phyloP scores from a whole-genome alignment of 2,113 vertebrate genomes.

The Leptosomus discolor region DNA sequence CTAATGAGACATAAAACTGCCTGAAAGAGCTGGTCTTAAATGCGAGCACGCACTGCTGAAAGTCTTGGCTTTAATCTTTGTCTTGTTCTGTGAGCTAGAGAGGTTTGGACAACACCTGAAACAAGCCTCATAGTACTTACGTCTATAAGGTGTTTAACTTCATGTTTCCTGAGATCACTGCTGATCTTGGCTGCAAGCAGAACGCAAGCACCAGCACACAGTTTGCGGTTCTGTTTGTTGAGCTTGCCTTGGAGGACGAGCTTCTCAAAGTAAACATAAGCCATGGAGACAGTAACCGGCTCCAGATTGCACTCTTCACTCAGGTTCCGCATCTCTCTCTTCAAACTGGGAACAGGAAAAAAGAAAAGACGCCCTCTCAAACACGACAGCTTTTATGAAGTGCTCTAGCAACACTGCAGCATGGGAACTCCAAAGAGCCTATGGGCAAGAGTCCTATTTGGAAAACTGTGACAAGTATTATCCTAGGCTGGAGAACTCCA shows the following conservation, averaged over 20 bases:
- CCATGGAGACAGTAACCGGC: conserved; percentile 91
- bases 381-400: not conserved
- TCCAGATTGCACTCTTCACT: conserved; percentile 89
- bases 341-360: conserved; percentile 77
- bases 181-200: conserved; percentile 96
- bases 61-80: not conserved
- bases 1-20: not conserved
- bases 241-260: conserved; percentile 93
- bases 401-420: not conserved
- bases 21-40: not conserved
- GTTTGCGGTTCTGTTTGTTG: conserved; percentile 97
- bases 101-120: not conserved
- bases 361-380: not conserved
- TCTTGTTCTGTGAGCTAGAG: not conserved
- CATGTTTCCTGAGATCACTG: conserved; percentile 93
- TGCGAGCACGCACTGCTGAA: not conserved
- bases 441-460: not conserved
- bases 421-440: not conserved
- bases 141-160: conserved; percentile 95
- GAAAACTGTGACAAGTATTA: not conserved
- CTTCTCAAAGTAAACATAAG: conserved; percentile 98
- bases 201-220: conserved; percentile 92
- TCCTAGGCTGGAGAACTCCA: not conserved
- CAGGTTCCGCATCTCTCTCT: conserved; percentile 89
- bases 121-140: conserved; percentile 74